Base-by-base conservation (phyloP, 2,888 invertebrate genomes). In the Teinopalpus imperialis region DNA sequence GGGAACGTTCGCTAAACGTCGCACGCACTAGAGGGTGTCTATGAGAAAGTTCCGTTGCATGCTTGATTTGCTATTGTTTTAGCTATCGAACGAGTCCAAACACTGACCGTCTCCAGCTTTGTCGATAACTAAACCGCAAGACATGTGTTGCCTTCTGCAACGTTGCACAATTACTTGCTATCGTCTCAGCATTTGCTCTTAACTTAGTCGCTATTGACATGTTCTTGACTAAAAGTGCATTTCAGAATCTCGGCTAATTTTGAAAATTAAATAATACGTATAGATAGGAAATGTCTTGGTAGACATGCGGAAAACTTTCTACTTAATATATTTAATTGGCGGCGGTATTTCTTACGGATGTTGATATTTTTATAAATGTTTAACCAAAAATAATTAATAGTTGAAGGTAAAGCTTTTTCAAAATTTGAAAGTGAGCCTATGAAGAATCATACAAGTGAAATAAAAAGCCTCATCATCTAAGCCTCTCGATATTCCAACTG, bases 61-160 rank as follows among this genome's bases (percentile, higher is more conserved):
- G 81, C 78, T 83, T 81, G 81, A 86, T 86, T 82, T 76, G 76
- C 78, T 78, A 83, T 85, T 86, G 82, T 86, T 82, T 81, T 74
- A 81, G 74, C 67, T 62, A 66, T 66, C 66, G 69, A 77, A 67
- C 65, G 57, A 72, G 63, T 68, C 71, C 69, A 72, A 81, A 82
- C 80, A 83, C 76, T 75, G 81, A 75, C 79, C 81, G 60, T 57
- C 57, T 57, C 55, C 48, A 51, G 49, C 54, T 65, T 60, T 54
- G 56, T 47, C 68, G 59, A 71, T 72, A 72, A 69, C 71, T 73
- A 68, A 60, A 63, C 71, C 63, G 69, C 73, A 75, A 79, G 76
- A 53, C 54, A 50, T 76, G 69, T 74, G 69, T 68, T 74, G 67
- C 66, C 66, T 71, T 63, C 62, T 65, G 64, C 62, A 78, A 80